Percentiles rank a stretch among this genome's conserved stretches.
Conservation (phyloP, 2,113 vertebrate species). For the Nothobranchius kuhntae region DNA sequence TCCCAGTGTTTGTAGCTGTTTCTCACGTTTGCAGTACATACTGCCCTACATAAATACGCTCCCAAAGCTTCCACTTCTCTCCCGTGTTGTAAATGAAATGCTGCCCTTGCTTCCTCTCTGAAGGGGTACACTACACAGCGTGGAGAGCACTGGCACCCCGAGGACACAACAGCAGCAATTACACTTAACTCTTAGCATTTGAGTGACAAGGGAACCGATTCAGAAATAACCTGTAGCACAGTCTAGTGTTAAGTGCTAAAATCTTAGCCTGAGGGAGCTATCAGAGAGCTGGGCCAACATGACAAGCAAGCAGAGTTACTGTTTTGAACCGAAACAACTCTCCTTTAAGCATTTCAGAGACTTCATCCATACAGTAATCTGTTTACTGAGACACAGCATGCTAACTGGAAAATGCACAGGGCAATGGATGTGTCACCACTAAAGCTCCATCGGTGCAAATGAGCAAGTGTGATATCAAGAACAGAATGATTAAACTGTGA, state of each 20-base stretch:
- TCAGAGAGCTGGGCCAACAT: constrained; percentile 25
- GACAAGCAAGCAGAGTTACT: constrained; percentile 34
- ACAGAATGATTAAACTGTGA: constrained; percentile 12
- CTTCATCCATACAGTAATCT: constrained; percentile 28
- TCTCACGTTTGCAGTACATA: not conserved
- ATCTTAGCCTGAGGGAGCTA: constrained; percentile 39
- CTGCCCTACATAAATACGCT: constrained; percentile 8
- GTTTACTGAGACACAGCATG: constrained; percentile 26
- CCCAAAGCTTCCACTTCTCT: constrained; percentile 11
- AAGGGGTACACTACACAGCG: constrained; percentile 14
- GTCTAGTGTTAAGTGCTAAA: constrained; percentile 34
- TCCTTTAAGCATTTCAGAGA: constrained; percentile 34
- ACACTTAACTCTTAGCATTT: constrained; percentile 53
- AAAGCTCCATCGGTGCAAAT: constrained; percentile 1
- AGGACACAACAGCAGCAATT: constrained; percentile 49
- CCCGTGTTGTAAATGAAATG: constrained; percentile 15
- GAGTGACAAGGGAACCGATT: constrained; percentile 55
- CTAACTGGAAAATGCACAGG: constrained; percentile 37
- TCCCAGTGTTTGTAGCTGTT: not conserved
- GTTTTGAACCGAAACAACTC: constrained; percentile 28
- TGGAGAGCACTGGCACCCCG: constrained; percentile 15
- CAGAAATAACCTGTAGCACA: constrained; percentile 46
- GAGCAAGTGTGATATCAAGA: constrained; percentile 35
- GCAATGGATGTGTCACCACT: constrained; percentile 11
- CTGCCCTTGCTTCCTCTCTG: constrained; percentile 20